These are phyloP conservation scores for Melinaea marsaeus DNA, from an alignment of 2,888 invertebrate genomes.

Conservation along the genomic window DNA sequence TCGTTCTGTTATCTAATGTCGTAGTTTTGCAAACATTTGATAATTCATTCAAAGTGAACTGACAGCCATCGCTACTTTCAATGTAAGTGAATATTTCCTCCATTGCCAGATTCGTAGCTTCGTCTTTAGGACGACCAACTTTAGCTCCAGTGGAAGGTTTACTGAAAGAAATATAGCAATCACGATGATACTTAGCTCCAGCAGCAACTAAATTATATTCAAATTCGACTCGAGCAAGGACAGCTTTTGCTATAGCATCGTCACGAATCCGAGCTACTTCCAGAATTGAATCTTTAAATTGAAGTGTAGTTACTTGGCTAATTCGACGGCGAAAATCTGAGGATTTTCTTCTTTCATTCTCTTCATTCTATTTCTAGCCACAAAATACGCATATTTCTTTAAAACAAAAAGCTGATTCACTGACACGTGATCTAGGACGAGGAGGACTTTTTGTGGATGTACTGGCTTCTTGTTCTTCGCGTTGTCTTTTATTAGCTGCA, in stretches of 20 bases:
- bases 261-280: slow-evolving; percentile 29
- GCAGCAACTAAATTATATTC: slow-evolving; percentile 35
- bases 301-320: slow-evolving; percentile 28
- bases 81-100: slow-evolving; percentile 42
- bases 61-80: slow-evolving; percentile 28
- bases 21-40: slow-evolving; percentile 29
- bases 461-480: no score
- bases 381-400: slow-evolving; percentile 39
- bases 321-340: slow-evolving; percentile 22
- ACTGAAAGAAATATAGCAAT: slow-evolving; percentile 40
- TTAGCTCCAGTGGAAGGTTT: slow-evolving; percentile 41
- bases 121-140: slow-evolving; percentile 44
- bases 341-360: slow-evolving; percentile 37
- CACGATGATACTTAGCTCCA: slow-evolving; percentile 44
- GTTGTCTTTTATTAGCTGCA: slow-evolving; percentile 16
- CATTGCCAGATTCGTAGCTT: slow-evolving; percentile 40
- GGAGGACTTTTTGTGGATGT: no score
- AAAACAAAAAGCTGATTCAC: slow-evolving; percentile 37
- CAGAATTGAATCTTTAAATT: slow-evolving; percentile 23
- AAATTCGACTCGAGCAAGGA: slow-evolving; percentile 34
- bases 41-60: slow-evolving; percentile 28
- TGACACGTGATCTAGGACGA: no score
- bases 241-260: slow-evolving; percentile 37
- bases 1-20: slow-evolving; percentile 30
- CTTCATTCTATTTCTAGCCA: slow-evolving; percentile 39